phyloP scores from a whole-genome alignment of 2,113 vertebrate genomes.

The Actinemys pallida region DNA sequence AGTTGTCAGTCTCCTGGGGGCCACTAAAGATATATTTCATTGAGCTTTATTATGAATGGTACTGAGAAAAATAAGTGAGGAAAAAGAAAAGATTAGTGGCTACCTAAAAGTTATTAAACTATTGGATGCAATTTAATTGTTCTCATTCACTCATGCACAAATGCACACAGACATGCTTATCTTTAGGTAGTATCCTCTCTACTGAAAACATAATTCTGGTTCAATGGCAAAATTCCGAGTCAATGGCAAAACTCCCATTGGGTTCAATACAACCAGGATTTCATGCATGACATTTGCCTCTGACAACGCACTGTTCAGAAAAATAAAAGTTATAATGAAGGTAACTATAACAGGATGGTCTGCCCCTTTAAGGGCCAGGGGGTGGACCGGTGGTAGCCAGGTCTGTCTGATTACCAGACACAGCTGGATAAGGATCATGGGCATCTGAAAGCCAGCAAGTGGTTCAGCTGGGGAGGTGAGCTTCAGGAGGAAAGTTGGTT shows the following conservation, averaged over 20 bases:
- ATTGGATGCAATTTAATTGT: conserved; percentile 18
- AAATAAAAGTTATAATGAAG: neutral
- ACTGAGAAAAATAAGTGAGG: conserved; percentile 41
- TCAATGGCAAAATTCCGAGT: neutral
- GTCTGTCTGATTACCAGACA: neutral
- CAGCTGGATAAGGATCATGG: neutral
- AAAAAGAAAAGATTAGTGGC: conserved; percentile 20
- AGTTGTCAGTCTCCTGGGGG: conserved; percentile 33
- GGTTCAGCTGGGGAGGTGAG: neutral
- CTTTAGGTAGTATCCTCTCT: neutral
- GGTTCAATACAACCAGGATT: neutral
- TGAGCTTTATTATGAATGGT: conserved; percentile 14
- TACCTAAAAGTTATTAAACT: conserved; percentile 4
- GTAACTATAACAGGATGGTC: neutral
- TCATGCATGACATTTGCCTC: neutral
- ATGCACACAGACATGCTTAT: neutral
- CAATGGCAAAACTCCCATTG: neutral
- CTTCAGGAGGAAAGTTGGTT: neutral
- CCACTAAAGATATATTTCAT: conserved; percentile 27
- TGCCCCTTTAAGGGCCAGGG: neutral
- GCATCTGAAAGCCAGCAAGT: neutral
- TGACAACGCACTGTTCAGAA: fast-evolving
- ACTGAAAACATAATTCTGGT: neutral
- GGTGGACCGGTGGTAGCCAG: neutral
- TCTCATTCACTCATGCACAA: neutral